Evolutionary conservation across 2,113 vertebrate species (phyloP).

Genomic region (Fregetta grallaria): DNA sequence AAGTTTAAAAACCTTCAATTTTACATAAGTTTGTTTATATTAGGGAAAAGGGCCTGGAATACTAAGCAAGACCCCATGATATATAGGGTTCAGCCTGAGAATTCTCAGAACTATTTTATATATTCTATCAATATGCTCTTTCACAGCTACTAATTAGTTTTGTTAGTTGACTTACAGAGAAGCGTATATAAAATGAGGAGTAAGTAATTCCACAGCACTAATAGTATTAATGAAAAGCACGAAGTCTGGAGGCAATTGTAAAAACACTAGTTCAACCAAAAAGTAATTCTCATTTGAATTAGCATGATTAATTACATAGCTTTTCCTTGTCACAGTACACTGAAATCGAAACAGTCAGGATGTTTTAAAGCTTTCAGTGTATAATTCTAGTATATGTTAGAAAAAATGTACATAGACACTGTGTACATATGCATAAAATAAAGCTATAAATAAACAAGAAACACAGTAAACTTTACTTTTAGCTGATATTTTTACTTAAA

Average conservation of each 20-base stretch:
- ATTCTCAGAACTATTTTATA: slow-evolving; percentile 67
- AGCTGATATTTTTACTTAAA: background rate
- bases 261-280: slow-evolving; percentile 23
- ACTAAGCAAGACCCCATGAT: slow-evolving; percentile 44
- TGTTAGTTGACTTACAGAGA: slow-evolving; percentile 72
- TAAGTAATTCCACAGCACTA: slow-evolving; percentile 54
- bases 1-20: slow-evolving; percentile 70
- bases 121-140: slow-evolving; percentile 72
- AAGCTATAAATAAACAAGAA: slow-evolving; percentile 18
- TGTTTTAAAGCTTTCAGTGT: background rate
- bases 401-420: background rate
- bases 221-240: slow-evolving; percentile 65
- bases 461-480: background rate
- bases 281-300: slow-evolving; percentile 63
- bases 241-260: slow-evolving; percentile 50
- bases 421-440: background rate
- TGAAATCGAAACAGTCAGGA: background rate
- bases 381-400: background rate
- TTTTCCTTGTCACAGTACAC: slow-evolving; percentile 33
- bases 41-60: slow-evolving; percentile 17
- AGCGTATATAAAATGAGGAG: slow-evolving; percentile 56
- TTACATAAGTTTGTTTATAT: slow-evolving; percentile 71
- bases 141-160: slow-evolving; percentile 75
- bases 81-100: slow-evolving; percentile 64
- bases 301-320: slow-evolving; percentile 53